These are phyloP conservation scores for Castor canadensis DNA, from an alignment of 2,113 vertebrate genomes.

Conservation along the genomic window DNA sequence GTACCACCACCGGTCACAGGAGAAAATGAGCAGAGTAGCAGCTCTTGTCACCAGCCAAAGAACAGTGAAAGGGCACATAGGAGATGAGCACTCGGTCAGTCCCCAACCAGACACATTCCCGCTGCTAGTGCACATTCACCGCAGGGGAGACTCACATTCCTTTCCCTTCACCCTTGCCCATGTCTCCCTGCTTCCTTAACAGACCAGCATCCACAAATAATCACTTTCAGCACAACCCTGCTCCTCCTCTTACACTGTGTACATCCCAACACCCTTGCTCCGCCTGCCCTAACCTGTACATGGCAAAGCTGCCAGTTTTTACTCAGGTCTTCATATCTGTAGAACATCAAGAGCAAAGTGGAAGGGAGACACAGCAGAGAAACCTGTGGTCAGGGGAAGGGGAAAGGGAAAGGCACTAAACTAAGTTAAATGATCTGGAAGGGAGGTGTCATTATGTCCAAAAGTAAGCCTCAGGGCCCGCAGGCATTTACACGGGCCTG, in stretches of 20 bases:
- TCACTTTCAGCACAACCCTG: neutral
- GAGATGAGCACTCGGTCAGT: neutral
- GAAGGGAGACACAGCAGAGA: neutral
- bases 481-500: neutral
- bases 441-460: neutral
- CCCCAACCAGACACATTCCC: neutral
- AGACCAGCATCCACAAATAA: neutral
- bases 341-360: neutral
- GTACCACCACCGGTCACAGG: neutral
- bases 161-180: neutral
- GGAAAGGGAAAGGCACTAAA: neutral
- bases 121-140: too few relatives aligned
- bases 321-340: neutral
- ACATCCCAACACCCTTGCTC: neutral
- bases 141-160: neutral
- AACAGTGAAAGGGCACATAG: neutral
- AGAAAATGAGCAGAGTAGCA: neutral
- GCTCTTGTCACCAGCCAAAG: neutral
- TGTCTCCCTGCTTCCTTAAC: neutral
- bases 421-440: neutral
- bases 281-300: neutral
- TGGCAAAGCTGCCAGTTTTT: neutral
- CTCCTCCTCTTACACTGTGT: neutral
- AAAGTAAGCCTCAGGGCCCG: neutral
- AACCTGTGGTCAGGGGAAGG: neutral